These are phyloP conservation scores for Apistogramma diplotaenia DNA, from an alignment of 2,113 vertebrate genomes.

Conservation along the genomic window DNA sequence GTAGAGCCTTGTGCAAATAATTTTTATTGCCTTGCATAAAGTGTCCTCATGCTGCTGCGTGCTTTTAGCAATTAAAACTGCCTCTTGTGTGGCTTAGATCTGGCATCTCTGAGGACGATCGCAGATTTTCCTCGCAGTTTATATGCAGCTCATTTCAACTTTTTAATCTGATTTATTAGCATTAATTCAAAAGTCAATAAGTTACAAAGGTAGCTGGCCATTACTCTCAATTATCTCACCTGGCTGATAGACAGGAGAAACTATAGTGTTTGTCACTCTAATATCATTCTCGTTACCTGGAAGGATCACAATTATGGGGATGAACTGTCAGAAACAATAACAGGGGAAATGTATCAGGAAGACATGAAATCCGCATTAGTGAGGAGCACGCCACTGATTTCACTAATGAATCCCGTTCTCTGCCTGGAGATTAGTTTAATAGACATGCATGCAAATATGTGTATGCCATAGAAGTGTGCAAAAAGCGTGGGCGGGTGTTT, in stretches of 20 bases:
- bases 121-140: constrained; percentile 25
- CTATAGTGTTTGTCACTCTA: constrained; percentile 64
- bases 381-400: constrained; percentile 28
- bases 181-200: constrained; percentile 70
- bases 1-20: constrained; percentile 26
- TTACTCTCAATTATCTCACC: constrained; percentile 69
- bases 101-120: neutral
- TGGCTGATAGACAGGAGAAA: constrained; percentile 56
- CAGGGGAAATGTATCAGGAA: constrained; percentile 57
- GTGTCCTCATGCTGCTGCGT: neutral
- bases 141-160: constrained; percentile 57
- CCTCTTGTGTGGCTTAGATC: neutral
- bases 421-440: constrained; percentile 46
- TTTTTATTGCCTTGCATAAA: constrained; percentile 31
- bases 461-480: neutral
- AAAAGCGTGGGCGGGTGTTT: constrained; percentile 38
- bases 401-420: constrained; percentile 52
- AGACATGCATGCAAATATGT: neutral
- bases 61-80: constrained; percentile 13
- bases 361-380: constrained; percentile 34
- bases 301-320: constrained; percentile 55
- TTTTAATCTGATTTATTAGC: constrained; percentile 64
- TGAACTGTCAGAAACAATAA: constrained; percentile 60
- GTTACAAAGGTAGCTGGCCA: constrained; percentile 46
- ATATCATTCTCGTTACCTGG: constrained; percentile 52